Evolutionary conservation across 1,140 invertebrate species (phyloP).

Genomic region (Archegozetes longisetosus): DNA sequence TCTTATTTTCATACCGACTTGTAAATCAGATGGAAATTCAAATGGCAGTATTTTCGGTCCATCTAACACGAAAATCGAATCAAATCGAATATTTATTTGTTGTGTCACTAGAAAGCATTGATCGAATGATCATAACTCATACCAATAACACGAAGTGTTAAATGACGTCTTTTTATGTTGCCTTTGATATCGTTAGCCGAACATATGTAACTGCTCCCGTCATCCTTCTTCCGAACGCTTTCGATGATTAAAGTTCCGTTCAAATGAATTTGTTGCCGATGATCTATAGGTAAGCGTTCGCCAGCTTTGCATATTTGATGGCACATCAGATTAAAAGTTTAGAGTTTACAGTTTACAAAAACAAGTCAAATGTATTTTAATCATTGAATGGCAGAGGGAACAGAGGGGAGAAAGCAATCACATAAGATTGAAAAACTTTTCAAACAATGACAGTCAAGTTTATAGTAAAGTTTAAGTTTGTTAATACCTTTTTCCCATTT

Average conservation of each 20-base stretch:
- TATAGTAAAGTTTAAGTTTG: too few relatives aligned
- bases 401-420: too few relatives aligned
- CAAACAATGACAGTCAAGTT: too few relatives aligned
- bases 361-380: too few relatives aligned
- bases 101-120: neutral
- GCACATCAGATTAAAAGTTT: too few relatives aligned
- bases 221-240: constrained; percentile 8
- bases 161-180: constrained; percentile 1
- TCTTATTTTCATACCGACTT: constrained; percentile 46
- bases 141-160: constrained; percentile 15
- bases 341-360: too few relatives aligned
- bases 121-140: constrained; percentile 5
- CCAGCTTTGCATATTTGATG: too few relatives aligned
- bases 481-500: too few relatives aligned
- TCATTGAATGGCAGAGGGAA: too few relatives aligned
- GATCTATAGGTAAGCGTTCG: constrained; percentile 13
- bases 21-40: constrained; percentile 34
- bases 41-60: constrained; percentile 21
- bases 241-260: constrained; percentile 16
- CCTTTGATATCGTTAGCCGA: neutral
- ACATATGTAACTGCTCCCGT: constrained; percentile 16
- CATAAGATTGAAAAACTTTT: too few relatives aligned
- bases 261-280: constrained; percentile 12
- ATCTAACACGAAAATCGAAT: constrained; percentile 7
- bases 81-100: neutral